Evolutionary conservation across 1,140 invertebrate species (phyloP).

Genomic region (Parasteatoda tepidariorum): DNA sequence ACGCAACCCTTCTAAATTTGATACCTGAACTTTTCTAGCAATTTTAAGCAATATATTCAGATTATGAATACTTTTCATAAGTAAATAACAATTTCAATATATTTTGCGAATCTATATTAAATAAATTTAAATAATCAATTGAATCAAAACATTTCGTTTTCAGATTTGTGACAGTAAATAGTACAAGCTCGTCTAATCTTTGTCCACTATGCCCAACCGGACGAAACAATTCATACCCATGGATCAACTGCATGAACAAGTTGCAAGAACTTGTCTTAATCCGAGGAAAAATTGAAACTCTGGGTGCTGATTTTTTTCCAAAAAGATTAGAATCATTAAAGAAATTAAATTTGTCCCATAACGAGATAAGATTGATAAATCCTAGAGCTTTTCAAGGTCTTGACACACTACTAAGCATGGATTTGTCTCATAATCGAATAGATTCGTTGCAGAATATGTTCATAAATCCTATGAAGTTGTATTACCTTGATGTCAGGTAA

Average conservation of each 20-base stretch:
- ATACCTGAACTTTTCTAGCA: no score
- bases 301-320: background rate
- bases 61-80: no score
- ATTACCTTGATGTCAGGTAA: background rate
- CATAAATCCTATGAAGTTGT: background rate
- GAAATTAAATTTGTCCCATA: background rate
- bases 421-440: background rate
- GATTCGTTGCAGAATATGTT: background rate
- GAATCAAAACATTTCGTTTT: no score
- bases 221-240: background rate
- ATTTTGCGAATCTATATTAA: no score
- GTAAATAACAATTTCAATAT: no score
- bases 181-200: no score
- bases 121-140: no score
- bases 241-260: conserved; percentile 11
- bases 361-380: background rate
- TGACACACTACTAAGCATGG: background rate
- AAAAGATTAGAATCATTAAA: background rate
- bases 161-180: no score
- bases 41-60: no score
- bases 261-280: background rate
- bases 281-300: background rate
- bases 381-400: background rate
- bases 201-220: no score
- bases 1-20: no score